Evolutionary conservation across 1,140 invertebrate genomes (phyloP).

Genomic region (Sarcophaga peregrina): DNA sequence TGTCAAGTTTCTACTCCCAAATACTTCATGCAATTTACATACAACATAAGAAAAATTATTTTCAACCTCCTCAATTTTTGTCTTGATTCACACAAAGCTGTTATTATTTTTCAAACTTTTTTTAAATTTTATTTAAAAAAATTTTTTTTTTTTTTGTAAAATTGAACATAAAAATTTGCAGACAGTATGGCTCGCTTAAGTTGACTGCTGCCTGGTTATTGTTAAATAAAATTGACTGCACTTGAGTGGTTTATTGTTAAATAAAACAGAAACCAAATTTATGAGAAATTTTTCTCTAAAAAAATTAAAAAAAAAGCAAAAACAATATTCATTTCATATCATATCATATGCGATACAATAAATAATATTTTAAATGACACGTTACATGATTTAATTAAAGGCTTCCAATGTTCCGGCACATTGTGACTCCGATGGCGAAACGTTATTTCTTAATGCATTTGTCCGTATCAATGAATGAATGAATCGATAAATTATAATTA

Average conservation of each 20-base stretch:
- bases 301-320: background rate
- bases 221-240: too few species aligned
- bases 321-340: background rate
- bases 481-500: too few species aligned
- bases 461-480: too few species aligned
- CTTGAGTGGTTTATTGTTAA: too few species aligned
- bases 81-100: background rate
- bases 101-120: background rate
- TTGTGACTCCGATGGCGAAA: background rate
- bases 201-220: too few species aligned
- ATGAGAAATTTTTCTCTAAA: too few species aligned
- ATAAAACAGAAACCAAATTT: too few species aligned
- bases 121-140: background rate
- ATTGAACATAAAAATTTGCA: too few species aligned
- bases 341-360: background rate
- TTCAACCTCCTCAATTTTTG: conserved; percentile 8
- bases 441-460: too few species aligned
- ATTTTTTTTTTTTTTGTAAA: too few species aligned
- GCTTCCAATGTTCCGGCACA: conserved; percentile 12
- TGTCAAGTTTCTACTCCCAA: conserved; percentile 54
- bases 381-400: conserved; percentile 24
- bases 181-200: too few species aligned
- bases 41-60: background rate
- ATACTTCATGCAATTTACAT: conserved; percentile 12
- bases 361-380: background rate